Evolutionary conservation across 2,888 invertebrate genomes (phyloP), one percentile per base, ranked within the genome.

Genomic region (Pediacus dermestoides): DNA sequence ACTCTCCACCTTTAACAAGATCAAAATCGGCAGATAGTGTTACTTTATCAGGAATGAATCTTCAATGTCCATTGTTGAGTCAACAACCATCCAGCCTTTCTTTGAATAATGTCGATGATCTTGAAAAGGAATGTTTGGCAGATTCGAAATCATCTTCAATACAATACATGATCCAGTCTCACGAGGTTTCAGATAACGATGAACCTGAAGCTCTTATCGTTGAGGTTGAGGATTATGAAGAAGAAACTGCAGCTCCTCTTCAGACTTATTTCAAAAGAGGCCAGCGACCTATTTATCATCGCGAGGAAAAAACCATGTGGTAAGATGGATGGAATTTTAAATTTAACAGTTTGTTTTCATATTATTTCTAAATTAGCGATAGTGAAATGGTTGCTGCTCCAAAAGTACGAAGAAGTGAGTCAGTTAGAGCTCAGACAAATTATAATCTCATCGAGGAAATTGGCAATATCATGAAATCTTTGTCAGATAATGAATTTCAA

Each of bases 1-100:
- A 23, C n/a, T n/a, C 9, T 23, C 39, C 52, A 16, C 36, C 55
- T 8, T 68, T 85, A n/a, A 76, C 80, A 8, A 75, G 88, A 40
- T 86, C 87, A 0, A 81, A 86, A 60, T 88, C 88, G 0, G 81
- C 83, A 43, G 86, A 87, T 46, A 88, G 86, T 52, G 76, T 88
- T 2, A 78, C 82, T 0, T 68, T 71, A 26, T 56, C 62, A 8
- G 60, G 63, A 15, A 37, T 61, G 15, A 65, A 59, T 38, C 38
- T 62, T 25, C 57, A 61, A 4, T 74, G 75, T 2, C 73, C 76
- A 0, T 48, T 69, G 1, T 73, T 80, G 4, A 80, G 77, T 2
- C 78, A 81, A 39, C 80, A 81, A 38, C 82, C 83, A 4, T 86
- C 88, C 9, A 85, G 85, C 55, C 70, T 85, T 1, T 86, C 84